Evolutionary conservation across 2,888 invertebrate genomes (phyloP).

Genomic region (Alitta virens): DNA sequence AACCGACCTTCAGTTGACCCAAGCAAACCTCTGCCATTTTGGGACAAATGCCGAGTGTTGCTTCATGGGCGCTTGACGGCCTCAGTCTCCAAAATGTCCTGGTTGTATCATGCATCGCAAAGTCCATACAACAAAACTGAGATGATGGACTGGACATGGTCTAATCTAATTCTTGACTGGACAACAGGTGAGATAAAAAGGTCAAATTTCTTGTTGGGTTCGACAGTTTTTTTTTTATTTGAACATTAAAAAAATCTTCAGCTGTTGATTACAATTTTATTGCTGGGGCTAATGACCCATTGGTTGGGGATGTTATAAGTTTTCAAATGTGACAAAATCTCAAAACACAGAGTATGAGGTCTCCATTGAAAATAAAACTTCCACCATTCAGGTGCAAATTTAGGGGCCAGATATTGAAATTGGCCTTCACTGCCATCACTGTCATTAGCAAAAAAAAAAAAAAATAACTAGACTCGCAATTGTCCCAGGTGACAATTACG

Average conservation of each 20-base stretch:
- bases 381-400: too few species aligned
- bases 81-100: slow-evolving; percentile 82
- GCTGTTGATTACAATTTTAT: too few species aligned
- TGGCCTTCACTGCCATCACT: too few species aligned
- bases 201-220: neutral
- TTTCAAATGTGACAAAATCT: too few species aligned
- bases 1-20: slow-evolving; percentile 69
- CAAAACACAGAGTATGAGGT: too few species aligned
- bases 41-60: slow-evolving; percentile 92
- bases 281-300: too few species aligned
- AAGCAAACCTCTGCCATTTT: slow-evolving; percentile 90
- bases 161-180: slow-evolving; percentile 90
- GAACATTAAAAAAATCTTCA: neutral
- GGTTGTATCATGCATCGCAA: slow-evolving; percentile 88
- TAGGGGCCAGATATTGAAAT: too few species aligned
- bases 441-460: too few species aligned
- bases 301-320: too few species aligned
- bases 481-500: too few species aligned
- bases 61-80: slow-evolving; percentile 90
- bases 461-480: too few species aligned
- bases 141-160: slow-evolving; percentile 97
- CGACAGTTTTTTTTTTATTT: neutral
- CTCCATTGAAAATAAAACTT: too few species aligned
- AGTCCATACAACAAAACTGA: slow-evolving; percentile 99
- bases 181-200: slow-evolving; percentile 74